A percentile compares a stretch with the other conserved stretches of the same genome.
Evolutionary conservation across 2,888 invertebrate species (phyloP).

Genomic region (Catocala nupta): DNA sequence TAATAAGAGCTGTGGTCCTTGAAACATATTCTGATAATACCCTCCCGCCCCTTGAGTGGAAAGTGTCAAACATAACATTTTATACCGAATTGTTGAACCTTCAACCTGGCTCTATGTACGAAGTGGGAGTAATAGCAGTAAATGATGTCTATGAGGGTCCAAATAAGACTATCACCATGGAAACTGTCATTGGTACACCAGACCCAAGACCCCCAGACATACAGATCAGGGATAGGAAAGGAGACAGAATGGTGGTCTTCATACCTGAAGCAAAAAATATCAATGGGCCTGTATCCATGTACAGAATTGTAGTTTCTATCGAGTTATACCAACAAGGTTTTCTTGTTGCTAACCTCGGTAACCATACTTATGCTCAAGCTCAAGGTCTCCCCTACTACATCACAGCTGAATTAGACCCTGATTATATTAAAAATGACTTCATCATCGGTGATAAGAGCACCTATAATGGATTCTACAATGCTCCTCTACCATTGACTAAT

Average conservation of each 20-base stretch:
- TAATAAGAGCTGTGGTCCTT: conserved; percentile 84
- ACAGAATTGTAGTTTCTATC: conserved; percentile 92
- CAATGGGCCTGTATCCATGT: conserved; percentile 92
- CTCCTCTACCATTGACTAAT: conserved; percentile 88
- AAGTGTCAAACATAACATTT: conserved; percentile 87
- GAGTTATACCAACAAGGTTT: conserved; percentile 89
- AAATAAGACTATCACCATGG: conserved; percentile 84
- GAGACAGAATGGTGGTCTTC: conserved; percentile 89
- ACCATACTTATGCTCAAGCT: conserved; percentile 89
- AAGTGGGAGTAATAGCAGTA: conserved; percentile 90
- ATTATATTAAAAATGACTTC: conserved; percentile 89
- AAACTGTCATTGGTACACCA: conserved; percentile 91
- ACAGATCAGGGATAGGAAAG: conserved; percentile 87
- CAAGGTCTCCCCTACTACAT: conserved; percentile 93
- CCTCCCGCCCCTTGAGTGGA: conserved; percentile 85
- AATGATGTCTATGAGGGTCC: conserved; percentile 88
- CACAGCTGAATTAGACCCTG: conserved; percentile 92
- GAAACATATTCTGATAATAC: conserved; percentile 87
- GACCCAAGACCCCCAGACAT: conserved; percentile 91
- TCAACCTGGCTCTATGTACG: conserved; percentile 92
- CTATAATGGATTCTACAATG: conserved; percentile 93
- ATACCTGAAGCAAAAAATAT: conserved; percentile 90
- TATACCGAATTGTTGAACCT: conserved; percentile 88
- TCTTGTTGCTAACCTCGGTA: conserved; percentile 88
- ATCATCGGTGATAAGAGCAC: conserved; percentile 91